Evolutionary conservation across 2,888 invertebrate genomes (phyloP).

Genomic region (Melieria omissa): DNA sequence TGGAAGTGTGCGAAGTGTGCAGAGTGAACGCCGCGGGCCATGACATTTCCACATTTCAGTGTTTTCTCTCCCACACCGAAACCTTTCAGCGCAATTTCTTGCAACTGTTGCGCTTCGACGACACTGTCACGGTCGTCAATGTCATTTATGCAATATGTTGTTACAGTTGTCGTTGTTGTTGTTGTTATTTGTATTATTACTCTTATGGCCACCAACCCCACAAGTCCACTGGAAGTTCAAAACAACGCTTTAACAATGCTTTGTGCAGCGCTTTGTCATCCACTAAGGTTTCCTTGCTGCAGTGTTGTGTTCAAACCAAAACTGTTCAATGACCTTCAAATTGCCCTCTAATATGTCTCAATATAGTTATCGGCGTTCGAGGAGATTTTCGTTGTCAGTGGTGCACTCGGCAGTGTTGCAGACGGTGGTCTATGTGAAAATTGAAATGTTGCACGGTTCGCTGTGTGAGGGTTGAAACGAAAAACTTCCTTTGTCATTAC

Average conservation of each 20-base stretch:
- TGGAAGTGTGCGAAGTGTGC: neutral
- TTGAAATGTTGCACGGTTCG: no score
- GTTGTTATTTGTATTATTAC: neutral
- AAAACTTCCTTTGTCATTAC: no score
- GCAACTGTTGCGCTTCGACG: conserved; percentile 27
- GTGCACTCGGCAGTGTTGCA: no score
- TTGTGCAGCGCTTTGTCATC: no score
- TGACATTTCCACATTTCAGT: neutral
- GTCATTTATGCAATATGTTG: conserved; percentile 26
- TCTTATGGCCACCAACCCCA: neutral
- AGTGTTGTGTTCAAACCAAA: neutral
- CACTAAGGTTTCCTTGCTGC: no score
- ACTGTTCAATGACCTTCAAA: conserved; percentile 33
- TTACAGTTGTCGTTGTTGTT: neutral
- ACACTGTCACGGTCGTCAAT: conserved; percentile 5
- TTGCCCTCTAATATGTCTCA: neutral
- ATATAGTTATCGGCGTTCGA: no score
- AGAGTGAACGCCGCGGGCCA: neutral
- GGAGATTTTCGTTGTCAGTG: no score
- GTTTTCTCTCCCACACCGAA: conserved; percentile 25
- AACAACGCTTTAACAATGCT: no score
- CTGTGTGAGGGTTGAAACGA: no score
- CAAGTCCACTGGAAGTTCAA: no score
- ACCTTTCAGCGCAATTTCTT: conserved; percentile 24
- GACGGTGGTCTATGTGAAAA: no score